Base-by-base conservation (phyloP, 2,113 vertebrate genomes). In the Penelope pileata region DNA sequence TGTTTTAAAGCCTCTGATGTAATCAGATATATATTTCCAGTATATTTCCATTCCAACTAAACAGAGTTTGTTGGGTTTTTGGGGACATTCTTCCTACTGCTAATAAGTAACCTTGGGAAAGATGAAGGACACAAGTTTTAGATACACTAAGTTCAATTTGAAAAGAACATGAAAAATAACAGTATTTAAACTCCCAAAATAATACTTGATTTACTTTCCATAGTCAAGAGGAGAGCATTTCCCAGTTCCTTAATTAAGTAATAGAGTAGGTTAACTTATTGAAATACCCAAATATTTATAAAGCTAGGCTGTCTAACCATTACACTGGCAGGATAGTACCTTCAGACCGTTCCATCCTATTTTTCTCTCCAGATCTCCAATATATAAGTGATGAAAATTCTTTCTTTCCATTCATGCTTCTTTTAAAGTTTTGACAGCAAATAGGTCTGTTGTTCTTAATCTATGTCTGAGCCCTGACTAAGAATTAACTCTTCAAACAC, bases 51-150 rank as follows among this genome's bases (percentile, higher is more conserved):
- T 58, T 89, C 19, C 47, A 85, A 27, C 4, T 66, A 40, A 68
- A 54, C 4, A 1, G 18, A 9, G 1, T 63, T 40, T 63, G 36
- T 38, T 62, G 56, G n/a, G 32, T n/a, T 58, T 58, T 21, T n/a
- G n/a, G n/a, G n/a, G n/a, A n/a, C n/a, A n/a, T n/a, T 18, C 12
- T 94, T 92, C 73, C 50, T 47, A 70, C 54, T 38, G 4, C 3
- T 76, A 83, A 91, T 76, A 81, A 81, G 56, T 87, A 5, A 92
- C 83, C 60, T 87, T 93, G 79, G 48, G 42, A 79, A 96, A 96
- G 97, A 92, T 76, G 53, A 95, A 68, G 11, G 45, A 32, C 36
- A 78, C 15, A 54, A 94, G 58, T 75, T 87, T 90, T 88, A 91
- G 64, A 88, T 80, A 70, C 67, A 90, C 10, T 88, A 58, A 63